These are phyloP conservation scores for Hemithea aestivaria DNA, from an alignment of 2,888 invertebrate species.

Conservation along the genomic window DNA sequence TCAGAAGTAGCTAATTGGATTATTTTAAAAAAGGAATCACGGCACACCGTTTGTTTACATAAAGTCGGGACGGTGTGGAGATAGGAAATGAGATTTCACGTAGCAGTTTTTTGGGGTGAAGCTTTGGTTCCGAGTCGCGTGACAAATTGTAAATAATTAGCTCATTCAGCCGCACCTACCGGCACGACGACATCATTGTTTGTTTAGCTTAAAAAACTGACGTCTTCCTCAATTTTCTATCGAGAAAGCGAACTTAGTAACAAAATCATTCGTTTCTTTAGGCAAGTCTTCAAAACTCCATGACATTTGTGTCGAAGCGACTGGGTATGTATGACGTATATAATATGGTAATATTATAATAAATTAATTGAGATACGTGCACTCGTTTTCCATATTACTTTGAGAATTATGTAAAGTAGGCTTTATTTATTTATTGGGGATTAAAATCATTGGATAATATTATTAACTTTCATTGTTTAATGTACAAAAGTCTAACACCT, in stretches of 20 bases:
- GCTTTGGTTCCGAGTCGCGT: constrained; percentile 70
- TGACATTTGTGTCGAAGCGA: too few relatives aligned
- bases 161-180: constrained; percentile 66
- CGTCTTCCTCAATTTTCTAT: constrained; percentile 45
- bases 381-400: too few relatives aligned
- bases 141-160: constrained; percentile 77
- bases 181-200: constrained; percentile 59
- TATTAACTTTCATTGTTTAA: too few relatives aligned
- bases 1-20: constrained; percentile 27
- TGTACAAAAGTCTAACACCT: too few relatives aligned
- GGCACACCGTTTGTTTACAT: constrained; percentile 52
- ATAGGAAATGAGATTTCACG: constrained; percentile 77
- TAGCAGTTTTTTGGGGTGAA: constrained; percentile 65
- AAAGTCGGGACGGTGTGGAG: constrained; percentile 60
- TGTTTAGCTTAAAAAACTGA: constrained; percentile 58
- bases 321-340: too few relatives aligned
- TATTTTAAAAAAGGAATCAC: constrained; percentile 40
- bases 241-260: constrained; percentile 12
- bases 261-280: constrained; percentile 4
- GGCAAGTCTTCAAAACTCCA: too few relatives aligned
- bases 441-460: too few relatives aligned
- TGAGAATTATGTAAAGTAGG: too few relatives aligned
- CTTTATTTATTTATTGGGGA: too few relatives aligned
- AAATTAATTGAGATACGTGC: too few relatives aligned
- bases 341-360: too few relatives aligned